A percentile compares a stretch with the other conserved stretches of the same genome.
phyloP scores from a whole-genome alignment of 2,113 vertebrate species.

The Bothrops jararaca region DNA sequence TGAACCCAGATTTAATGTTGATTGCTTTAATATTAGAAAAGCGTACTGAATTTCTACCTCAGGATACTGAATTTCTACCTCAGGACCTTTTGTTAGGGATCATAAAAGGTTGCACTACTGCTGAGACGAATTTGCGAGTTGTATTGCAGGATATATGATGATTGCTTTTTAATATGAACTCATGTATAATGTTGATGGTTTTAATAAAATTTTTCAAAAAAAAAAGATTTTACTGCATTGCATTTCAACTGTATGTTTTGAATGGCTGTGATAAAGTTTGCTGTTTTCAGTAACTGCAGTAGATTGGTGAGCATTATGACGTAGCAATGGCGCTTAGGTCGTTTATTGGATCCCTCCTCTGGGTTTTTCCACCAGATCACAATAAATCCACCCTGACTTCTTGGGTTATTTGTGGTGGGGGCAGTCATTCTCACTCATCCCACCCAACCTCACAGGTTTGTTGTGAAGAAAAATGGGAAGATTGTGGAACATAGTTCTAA shows the following conservation, averaged over 20 bases:
- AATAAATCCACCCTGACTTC: not conserved
- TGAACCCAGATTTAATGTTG: no score
- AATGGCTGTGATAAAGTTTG: not conserved
- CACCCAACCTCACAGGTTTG: not conserved
- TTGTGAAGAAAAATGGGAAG: not conserved
- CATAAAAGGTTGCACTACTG: no score
- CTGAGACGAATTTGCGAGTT: no score
- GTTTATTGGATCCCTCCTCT: not conserved
- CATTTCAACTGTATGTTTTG: not conserved
- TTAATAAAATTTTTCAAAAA: no score
- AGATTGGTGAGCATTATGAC: not conserved
- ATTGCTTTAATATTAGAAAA: no score
- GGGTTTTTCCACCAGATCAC: not conserved
- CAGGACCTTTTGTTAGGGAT: no score
- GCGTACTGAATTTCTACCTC: no score
- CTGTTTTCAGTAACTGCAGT: not conserved
- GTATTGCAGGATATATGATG: no score
- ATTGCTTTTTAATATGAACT: no score
- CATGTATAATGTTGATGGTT: no score
- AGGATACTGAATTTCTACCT: no score
- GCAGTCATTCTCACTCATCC: not conserved
- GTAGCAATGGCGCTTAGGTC: not conserved
- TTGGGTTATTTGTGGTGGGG: not conserved
- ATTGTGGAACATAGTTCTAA: not conserved
- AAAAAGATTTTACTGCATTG: not conserved